Evolutionary conservation across 2,113 vertebrate species (phyloP).

Genomic region (Ivindomyrus marchei): DNA sequence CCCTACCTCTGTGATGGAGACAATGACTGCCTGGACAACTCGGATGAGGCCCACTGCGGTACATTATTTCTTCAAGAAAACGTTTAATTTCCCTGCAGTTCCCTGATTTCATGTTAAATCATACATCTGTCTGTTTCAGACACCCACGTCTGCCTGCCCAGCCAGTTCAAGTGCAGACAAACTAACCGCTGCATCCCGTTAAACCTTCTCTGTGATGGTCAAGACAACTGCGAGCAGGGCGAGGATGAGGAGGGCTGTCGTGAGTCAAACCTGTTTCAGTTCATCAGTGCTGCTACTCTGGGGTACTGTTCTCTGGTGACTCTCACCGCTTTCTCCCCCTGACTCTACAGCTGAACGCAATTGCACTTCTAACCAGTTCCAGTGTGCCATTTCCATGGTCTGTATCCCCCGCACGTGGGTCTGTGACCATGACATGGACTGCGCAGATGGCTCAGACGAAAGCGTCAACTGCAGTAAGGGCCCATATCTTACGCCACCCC

Average conservation of each 20-base stretch:
- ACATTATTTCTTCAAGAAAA: conserved; percentile 18
- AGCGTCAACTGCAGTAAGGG: conserved; percentile 89
- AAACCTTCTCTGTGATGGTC: conserved; percentile 92
- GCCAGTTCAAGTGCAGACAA: conserved; percentile 93
- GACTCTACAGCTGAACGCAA: conserved; percentile 78
- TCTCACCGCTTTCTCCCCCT: conserved; percentile 9
- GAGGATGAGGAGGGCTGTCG: conserved; percentile 95
- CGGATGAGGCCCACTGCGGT: conserved; percentile 93
- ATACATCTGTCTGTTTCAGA: conserved; percentile 54
- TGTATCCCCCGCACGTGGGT: conserved; percentile 96
- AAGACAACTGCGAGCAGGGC: conserved; percentile 89
- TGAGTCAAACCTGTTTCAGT: conserved; percentile 53
- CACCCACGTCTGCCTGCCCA: conserved; percentile 90
- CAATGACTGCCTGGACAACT: conserved; percentile 95
- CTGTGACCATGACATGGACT: conserved; percentile 92
- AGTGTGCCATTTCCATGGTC: conserved; percentile 90
- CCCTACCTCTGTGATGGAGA: conserved; percentile 97
- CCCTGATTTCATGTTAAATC: background rate
- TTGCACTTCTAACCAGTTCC: conserved; percentile 95
- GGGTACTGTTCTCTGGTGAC: background rate
- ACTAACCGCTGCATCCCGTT: conserved; percentile 92
- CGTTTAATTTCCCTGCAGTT: background rate
- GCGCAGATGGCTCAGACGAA: conserved; percentile 87
- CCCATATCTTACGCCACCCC: background rate
- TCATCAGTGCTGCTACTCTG: background rate